A percentile compares a stretch with the other conserved stretches of the same genome.
Evolutionary conservation across 2,797 vertebrate species (phyloP).

Genomic region (Ciconia nigra): DNA sequence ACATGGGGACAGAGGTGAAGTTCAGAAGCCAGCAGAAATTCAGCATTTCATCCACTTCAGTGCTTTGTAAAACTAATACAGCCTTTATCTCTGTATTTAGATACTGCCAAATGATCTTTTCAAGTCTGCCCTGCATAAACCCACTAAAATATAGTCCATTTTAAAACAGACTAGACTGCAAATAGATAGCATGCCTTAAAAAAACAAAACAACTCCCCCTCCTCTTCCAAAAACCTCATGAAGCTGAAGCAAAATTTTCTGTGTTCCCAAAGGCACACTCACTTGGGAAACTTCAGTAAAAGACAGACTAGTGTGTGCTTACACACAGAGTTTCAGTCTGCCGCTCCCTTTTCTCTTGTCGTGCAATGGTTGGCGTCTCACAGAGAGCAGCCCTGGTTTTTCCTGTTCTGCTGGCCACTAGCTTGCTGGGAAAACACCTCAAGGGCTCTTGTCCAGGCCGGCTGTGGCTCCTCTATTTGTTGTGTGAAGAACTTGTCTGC

Average conservation of each 20-base stretch:
- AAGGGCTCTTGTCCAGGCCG: background rate
- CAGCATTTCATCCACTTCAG: background rate
- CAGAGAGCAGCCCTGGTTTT: background rate
- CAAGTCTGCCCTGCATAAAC: background rate
- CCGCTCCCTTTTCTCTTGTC: background rate
- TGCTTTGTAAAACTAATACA: background rate
- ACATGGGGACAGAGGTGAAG: background rate
- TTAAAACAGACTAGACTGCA: background rate
- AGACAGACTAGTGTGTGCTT: background rate
- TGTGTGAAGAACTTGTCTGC: background rate
- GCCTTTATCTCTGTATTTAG: background rate
- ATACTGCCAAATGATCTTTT: background rate
- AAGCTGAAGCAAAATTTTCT: background rate
- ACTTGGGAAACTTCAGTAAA: background rate
- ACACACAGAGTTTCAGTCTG: background rate
- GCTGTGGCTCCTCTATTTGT: background rate
- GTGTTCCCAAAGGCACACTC: background rate
- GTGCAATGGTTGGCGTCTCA: background rate
- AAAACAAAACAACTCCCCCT: background rate
- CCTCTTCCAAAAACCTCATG: background rate
- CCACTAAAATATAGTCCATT: background rate
- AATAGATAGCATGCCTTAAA: background rate
- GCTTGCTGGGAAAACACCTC: background rate
- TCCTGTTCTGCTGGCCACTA: conserved; percentile 3
- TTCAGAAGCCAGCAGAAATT: background rate